Base-by-base conservation (phyloP, 1,140 invertebrate genomes). In the Penaeus chinensis region DNA sequence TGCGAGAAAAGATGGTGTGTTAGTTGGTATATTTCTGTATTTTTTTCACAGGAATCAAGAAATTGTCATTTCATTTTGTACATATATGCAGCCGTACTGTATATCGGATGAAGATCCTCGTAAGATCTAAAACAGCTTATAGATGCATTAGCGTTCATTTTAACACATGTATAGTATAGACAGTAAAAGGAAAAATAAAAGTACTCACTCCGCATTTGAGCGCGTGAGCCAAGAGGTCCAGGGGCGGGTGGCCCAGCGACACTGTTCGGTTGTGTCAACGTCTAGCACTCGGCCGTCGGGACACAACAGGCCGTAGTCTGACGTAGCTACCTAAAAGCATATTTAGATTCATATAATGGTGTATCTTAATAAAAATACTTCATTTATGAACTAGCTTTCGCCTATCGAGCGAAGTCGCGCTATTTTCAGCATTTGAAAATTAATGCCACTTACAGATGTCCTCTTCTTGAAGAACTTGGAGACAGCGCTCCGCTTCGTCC, bases 401-500 rank as follows among this genome's bases (percentile, higher is more conserved):
- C 19, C 8, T 16, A 19, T 13, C 2, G 32, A n/a, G 16, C 24
- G 22, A 60, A 4, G n/a, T 62, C 20, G 5, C 37, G 37, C 2
- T 37, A 37, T 54, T 54, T 54, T 54, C 13, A 11, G 3, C 47
- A 54, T 54, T 1, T 8, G 5, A 42, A 18, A 77, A 11, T 27
- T 82, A 24, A 47, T 19, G 81, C 22, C 22, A 89, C 93, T 92
- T 91, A 95, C 93, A 5, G 94, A 94, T 13, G 66, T 74, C 54
- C 76, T 89, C 16, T 42, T 60, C 27, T 84, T 85, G 92, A 96
- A 96, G 80, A 91, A 91, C 91, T 95, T 94, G 87, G 94, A 94
- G 2, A 97, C 95, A 84, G 94, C 96, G 87, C 96, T 95, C 84
- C 99, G 97, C 82, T 96, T 95, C 1, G 99, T 93, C 92, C 99